phyloP scores from a whole-genome alignment of 2,888 invertebrate species.

The Phyto melanocephala region DNA sequence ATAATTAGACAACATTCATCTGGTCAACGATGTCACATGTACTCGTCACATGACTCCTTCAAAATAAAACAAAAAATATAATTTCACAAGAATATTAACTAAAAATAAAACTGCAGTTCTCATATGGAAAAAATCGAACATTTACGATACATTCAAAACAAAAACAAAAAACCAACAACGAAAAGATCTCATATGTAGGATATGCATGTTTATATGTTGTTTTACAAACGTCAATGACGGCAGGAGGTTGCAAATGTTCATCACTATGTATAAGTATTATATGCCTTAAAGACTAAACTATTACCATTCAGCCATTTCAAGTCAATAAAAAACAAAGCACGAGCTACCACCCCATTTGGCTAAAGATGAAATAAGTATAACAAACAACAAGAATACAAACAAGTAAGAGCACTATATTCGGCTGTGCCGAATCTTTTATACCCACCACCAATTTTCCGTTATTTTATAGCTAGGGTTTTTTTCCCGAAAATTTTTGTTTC shows the following conservation, averaged over 20 bases:
- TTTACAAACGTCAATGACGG: slow-evolving; percentile 34
- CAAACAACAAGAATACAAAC: background rate
- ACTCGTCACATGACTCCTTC: background rate
- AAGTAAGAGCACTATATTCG: background rate
- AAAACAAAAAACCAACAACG: slow-evolving; percentile 12
- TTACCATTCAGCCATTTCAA: slow-evolving; percentile 29
- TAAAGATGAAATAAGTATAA: slow-evolving; percentile 4
- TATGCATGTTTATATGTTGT: too few species aligned
- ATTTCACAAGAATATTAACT: slow-evolving; percentile 12
- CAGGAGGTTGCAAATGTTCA: slow-evolving; percentile 56
- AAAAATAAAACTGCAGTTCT: background rate
- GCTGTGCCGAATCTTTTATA: too few species aligned
- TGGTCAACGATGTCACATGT: background rate
- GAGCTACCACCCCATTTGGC: slow-evolving; percentile 39
- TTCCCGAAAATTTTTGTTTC: too few species aligned
- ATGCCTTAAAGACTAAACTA: slow-evolving; percentile 17
- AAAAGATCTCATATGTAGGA: slow-evolving; percentile 15
- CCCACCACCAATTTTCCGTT: too few species aligned
- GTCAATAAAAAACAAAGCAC: background rate
- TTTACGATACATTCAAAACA: slow-evolving; percentile 11
- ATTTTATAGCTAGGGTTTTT: too few species aligned
- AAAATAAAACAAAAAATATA: background rate
- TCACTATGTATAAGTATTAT: slow-evolving; percentile 1
- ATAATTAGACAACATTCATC: background rate
- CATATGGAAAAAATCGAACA: background rate